Evolutionary conservation across 2,888 invertebrate genomes (phyloP), one percentile per base, ranked within the genome.

Genomic region (Antitype chi): DNA sequence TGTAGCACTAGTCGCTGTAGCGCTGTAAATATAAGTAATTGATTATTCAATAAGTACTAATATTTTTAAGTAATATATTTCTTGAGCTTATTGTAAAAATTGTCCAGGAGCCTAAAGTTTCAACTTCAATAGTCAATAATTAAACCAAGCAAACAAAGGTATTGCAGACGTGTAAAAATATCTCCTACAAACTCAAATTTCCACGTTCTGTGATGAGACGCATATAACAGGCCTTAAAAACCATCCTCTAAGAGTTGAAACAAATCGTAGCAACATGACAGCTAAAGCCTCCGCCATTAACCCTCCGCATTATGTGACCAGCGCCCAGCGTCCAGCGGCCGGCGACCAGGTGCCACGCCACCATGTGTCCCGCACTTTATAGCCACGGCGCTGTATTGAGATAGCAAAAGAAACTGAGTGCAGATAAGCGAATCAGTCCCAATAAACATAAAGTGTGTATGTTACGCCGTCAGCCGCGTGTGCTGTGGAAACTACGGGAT

Each of bases 381-480:
- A 75, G 81, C 78, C 72, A 77, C 80, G 80, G 63, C 68, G 64
- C 69, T 17, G 77, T 81, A 82, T 89, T 86, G 89, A 88, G 87
- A 88, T 88, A 89, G 88, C 88, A 82, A 81, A 86, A 85, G 84
- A 85, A 86, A 85, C 87, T 80, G 85, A 88, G 87, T 82, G 80
- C 85, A 82, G 88, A 89, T 88, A 88, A 88, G 84, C 78, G 81
- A 87, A 87, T 87, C 87, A 87, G 60, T 76, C 77, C 57, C 89
- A 81, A 85, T 87, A 83, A 87, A 80, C 87, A 86, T 89, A 87
- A 88, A 88, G 82, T 89, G 76, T 74, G 80, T 76, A 79, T 72
- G 83, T 88, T 83, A 89, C 80, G 73, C 63, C 73, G 78, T 43
- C 70, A 70, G 77, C 64, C 76, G 67, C 20, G 60, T 25, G 68